These are phyloP conservation scores for Ecliptopera silaceata DNA, from an alignment of 2,888 invertebrate species.

Conservation along the genomic window DNA sequence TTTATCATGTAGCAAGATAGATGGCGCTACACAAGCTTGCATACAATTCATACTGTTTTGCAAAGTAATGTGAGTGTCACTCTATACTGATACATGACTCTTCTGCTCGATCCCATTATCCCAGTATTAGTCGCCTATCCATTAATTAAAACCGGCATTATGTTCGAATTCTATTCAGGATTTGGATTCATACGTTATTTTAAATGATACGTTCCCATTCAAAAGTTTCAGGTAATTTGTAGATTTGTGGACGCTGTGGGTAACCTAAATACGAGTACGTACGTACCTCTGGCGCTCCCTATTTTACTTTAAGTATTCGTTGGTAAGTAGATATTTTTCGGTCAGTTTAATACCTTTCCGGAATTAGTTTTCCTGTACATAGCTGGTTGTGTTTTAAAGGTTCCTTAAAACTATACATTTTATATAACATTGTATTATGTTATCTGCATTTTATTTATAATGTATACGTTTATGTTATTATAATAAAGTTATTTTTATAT, in stretches of 20 bases:
- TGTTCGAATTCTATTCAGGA: slow-evolving; percentile 44
- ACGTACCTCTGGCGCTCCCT: neutral
- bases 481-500: too few relatives aligned
- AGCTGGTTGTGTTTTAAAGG: too few relatives aligned
- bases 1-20: too few relatives aligned
- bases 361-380: too few relatives aligned
- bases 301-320: too few relatives aligned
- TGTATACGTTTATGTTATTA: too few relatives aligned
- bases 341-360: too few relatives aligned
- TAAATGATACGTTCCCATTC: slow-evolving; percentile 26
- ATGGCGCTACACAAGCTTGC: too few relatives aligned
- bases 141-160: slow-evolving; percentile 50
- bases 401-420: too few relatives aligned
- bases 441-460: too few relatives aligned
- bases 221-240: slow-evolving; percentile 24
- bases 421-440: too few relatives aligned
- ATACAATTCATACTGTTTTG: slow-evolving; percentile 3
- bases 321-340: neutral
- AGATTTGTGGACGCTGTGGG: slow-evolving; percentile 1
- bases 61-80: too few relatives aligned
- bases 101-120: slow-evolving; percentile 26
- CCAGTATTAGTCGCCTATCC: slow-evolving; percentile 39
- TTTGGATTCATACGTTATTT: slow-evolving; percentile 29
- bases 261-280: neutral
- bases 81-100: neutral